These are phyloP conservation scores for Pogoniulus pusillus DNA, from an alignment of 2,797 vertebrate species.

Conservation along the genomic window DNA sequence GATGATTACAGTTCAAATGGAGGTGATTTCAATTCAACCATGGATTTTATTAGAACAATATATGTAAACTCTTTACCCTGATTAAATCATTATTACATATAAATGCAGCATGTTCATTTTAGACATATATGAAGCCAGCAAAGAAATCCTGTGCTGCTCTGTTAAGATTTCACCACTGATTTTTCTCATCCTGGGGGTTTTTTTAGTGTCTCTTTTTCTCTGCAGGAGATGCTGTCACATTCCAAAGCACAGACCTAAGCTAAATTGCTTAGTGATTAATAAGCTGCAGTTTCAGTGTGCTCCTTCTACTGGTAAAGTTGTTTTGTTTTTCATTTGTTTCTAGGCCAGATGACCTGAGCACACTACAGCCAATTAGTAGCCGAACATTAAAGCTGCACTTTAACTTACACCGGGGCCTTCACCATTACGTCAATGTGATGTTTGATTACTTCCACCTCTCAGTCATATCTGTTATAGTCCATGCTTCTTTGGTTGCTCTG, in stretches of 20 bases:
- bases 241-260: neutral
- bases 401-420: conserved; percentile 93
- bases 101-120: neutral
- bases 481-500: conserved; percentile 94
- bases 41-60: neutral
- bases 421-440: conserved; percentile 98
- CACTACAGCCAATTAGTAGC: conserved; percentile 95
- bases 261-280: neutral
- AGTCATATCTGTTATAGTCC: conserved; percentile 92
- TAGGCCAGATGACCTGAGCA: conserved; percentile 90
- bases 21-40: too few species aligned
- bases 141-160: neutral
- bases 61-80: neutral
- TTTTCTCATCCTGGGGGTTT: neutral
- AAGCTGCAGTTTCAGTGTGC: neutral
- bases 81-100: neutral
- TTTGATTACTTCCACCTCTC: conserved; percentile 99
- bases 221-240: neutral
- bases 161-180: neutral
- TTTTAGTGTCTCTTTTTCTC: neutral
- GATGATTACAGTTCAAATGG: too few species aligned
- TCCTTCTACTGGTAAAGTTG: neutral
- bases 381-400: conserved; percentile 96
- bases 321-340: conserved; percentile 21
- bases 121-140: neutral